Percentiles rank a stretch among this genome's conserved stretches.
phyloP scores from a whole-genome alignment of 2,797 vertebrate genomes.

The Poecilia gillii region DNA sequence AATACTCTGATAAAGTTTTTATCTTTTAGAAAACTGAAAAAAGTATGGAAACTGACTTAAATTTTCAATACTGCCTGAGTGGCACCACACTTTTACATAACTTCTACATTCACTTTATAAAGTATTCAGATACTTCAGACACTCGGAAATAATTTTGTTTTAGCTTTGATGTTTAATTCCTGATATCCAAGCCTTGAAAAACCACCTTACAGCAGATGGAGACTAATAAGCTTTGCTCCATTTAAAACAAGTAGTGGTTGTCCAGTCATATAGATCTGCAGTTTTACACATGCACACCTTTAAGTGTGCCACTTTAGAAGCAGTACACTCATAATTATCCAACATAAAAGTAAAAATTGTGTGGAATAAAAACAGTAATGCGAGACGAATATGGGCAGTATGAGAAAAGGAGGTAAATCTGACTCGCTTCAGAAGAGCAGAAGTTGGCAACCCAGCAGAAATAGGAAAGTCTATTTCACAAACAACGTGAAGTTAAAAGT shows the following conservation, averaged over 20 bases:
- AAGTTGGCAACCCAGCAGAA: not conserved
- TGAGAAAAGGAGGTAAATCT: not conserved
- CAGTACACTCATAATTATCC: not conserved
- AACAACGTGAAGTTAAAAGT: not conserved
- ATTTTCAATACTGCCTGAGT: not conserved
- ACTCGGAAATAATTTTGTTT: not conserved
- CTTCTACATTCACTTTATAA: not conserved
- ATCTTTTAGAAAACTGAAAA: not conserved
- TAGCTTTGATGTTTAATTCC: not conserved
- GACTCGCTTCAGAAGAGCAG: not conserved
- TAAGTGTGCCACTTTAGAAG: not conserved
- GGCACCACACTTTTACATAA: not conserved
- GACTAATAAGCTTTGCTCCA: not conserved
- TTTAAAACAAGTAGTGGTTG: not conserved
- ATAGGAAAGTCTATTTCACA: not conserved
- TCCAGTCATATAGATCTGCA: not conserved
- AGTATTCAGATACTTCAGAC: not conserved
- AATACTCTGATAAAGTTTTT: not conserved
- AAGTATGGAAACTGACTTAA: not conserved
- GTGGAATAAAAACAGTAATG: not conserved
- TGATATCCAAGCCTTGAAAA: not conserved
- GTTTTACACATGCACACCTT: not conserved
- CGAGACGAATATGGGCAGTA: not conserved
- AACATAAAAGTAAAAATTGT: not conserved
- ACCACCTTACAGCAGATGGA: not conserved